phyloP scores from a whole-genome alignment of 2,113 vertebrate species.

The Microtus richardsoni region DNA sequence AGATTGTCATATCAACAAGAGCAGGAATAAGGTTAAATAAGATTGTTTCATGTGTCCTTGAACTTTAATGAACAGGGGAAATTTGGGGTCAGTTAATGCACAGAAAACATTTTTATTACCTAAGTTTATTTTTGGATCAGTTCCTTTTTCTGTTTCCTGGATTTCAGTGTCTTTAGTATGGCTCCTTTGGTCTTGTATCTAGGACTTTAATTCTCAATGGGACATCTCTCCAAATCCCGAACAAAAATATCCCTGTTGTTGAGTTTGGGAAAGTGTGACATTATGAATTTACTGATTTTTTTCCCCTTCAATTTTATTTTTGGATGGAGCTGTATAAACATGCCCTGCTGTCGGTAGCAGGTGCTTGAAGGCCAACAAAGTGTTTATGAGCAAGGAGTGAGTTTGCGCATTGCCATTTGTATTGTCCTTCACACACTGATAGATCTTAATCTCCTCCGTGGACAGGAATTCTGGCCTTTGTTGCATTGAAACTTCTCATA shows the following conservation, averaged over 20 bases:
- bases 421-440: constrained; percentile 44
- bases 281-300: constrained; percentile 27
- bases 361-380: constrained; percentile 14
- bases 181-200: not conserved
- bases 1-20: not conserved
- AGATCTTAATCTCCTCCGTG: constrained; percentile 69
- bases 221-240: constrained; percentile 3
- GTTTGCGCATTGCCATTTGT: not conserved
- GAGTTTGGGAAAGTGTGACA: constrained; percentile 53
- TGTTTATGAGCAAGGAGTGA: constrained; percentile 60
- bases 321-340: constrained; percentile 73
- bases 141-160: not conserved
- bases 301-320: constrained; percentile 60
- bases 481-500: constrained; percentile 74
- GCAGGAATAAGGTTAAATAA: not conserved
- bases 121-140: not conserved
- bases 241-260: constrained; percentile 63
- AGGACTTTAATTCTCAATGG: constrained; percentile 56
- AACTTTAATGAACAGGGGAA: not conserved
- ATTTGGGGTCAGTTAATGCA: not conserved
- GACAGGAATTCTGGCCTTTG: constrained; percentile 76
- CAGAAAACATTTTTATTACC: not conserved
- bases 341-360: not conserved
- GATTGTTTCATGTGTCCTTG: not conserved
- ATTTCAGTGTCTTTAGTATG: not conserved